Conservation (phyloP, 2,113 vertebrate species). For the Sapayoa aenigma region DNA sequence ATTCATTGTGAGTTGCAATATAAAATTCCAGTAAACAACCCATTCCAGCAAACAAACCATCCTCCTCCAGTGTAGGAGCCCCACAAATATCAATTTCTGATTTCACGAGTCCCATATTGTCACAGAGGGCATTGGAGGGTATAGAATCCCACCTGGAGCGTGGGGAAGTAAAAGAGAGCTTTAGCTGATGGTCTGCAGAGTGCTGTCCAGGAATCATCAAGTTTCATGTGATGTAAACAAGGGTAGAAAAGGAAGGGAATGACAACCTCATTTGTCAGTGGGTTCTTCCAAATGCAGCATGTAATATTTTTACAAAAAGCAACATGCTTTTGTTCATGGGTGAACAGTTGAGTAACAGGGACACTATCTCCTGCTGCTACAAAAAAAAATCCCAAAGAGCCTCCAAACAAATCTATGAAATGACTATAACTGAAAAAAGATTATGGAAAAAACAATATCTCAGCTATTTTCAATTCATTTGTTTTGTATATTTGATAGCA, state of each 20-base stretch:
- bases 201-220: background rate
- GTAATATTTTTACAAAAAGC: background rate
- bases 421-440: background rate
- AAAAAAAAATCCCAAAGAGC: background rate
- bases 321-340: rapidly evolving
- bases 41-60: background rate
- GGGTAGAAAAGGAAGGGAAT: background rate
- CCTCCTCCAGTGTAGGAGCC: background rate
- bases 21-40: background rate
- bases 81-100: background rate
- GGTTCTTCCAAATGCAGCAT: background rate
- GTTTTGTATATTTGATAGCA: background rate
- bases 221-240: background rate
- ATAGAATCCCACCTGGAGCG: background rate
- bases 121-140: background rate
- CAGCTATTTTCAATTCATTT: background rate
- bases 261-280: background rate
- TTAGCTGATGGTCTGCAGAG: background rate
- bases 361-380: background rate
- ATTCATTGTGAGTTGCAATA: background rate
- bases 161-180: background rate
- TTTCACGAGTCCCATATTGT: background rate
- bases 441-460: background rate
- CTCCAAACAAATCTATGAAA: background rate
- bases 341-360: background rate